Base-by-base conservation (phyloP, 1,140 invertebrate species). In the Zaprionus capensis region DNA sequence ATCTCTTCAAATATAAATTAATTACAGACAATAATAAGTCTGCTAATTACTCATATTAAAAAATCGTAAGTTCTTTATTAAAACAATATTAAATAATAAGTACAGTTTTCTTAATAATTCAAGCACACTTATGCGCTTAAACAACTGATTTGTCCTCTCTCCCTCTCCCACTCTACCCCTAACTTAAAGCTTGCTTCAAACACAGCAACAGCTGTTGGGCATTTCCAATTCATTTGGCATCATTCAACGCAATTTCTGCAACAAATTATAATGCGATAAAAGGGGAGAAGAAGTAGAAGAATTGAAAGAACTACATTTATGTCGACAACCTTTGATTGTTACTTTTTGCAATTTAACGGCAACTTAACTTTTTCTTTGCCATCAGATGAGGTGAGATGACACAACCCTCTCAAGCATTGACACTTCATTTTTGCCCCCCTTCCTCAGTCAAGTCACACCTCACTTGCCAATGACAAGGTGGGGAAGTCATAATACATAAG, bases 311-410 rank as follows among this genome's bases (percentile, higher is more conserved):
- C n/a, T 56, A 68, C 38, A 64, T 17, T 46, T 51, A 63, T 51
- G 46, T 44, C 46, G 66, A 56, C 56, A 66, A 61, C 31, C 63
- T 53, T 71, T 24, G 63, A 56, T 82, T 70, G 38, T 53, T 51
- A 69, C 81, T 80, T 65, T 65, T 73, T 68, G 58, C 84, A 81
- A 85, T 84, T 84, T 81, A 85, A 84, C 78, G 44, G 72, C 72
- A 86, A 78, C 70, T 81, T 72, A 75, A 64, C 70, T 46, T 66
- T 76, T 51, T n/a, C 24, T 22, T 26, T 34, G 20, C n/a, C 14
- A n/a, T 41, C 1, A 5, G 57, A 9, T 15, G 7, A 58, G 57
- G 31, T 34, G 31, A 41, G 36, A 4, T 64, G 61, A 7, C 26
- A 36, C 5, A 17, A 28, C 31, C 51, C 49, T 51, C 26, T 15